These are phyloP conservation scores for Nephrotoma appendiculata DNA, from an alignment of 2,888 invertebrate genomes.

Conservation along the genomic window DNA sequence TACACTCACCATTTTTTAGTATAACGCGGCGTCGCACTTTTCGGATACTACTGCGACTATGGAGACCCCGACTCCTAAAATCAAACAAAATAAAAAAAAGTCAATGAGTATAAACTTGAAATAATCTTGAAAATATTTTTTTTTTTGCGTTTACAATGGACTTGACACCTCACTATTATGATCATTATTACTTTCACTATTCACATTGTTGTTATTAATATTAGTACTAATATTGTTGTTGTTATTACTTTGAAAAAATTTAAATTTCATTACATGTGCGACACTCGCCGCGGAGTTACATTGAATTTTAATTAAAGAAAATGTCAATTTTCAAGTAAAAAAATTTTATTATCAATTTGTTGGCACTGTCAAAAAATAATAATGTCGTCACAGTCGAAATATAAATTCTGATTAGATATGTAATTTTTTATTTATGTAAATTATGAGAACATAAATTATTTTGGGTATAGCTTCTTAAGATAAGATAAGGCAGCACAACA, in stretches of 20 bases:
- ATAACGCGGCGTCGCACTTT: slow-evolving; percentile 71
- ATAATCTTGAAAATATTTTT: not conserved
- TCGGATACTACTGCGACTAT: slow-evolving; percentile 47
- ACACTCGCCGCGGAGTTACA: not conserved
- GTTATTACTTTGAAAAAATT: not conserved
- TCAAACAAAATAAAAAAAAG: not conserved
- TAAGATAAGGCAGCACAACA: no score
- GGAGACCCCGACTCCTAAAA: slow-evolving; percentile 49
- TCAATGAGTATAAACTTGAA: not conserved
- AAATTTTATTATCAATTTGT: not conserved
- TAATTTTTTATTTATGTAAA: no score
- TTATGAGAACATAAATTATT: not conserved
- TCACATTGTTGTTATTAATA: not conserved
- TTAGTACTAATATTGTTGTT: not conserved
- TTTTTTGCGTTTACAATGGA: not conserved
- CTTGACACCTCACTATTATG: not conserved
- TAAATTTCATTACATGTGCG: not conserved
- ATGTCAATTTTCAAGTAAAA: not conserved
- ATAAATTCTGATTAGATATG: not conserved
- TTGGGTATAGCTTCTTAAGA: not conserved
- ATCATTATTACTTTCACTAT: not conserved
- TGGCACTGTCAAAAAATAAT: not conserved
- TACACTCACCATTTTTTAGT: slow-evolving; percentile 92
- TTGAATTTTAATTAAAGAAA: not conserved
- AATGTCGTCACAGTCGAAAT: not conserved